Conservation (phyloP, 2,113 vertebrate genomes). For the Dipodomys ordii region DNA sequence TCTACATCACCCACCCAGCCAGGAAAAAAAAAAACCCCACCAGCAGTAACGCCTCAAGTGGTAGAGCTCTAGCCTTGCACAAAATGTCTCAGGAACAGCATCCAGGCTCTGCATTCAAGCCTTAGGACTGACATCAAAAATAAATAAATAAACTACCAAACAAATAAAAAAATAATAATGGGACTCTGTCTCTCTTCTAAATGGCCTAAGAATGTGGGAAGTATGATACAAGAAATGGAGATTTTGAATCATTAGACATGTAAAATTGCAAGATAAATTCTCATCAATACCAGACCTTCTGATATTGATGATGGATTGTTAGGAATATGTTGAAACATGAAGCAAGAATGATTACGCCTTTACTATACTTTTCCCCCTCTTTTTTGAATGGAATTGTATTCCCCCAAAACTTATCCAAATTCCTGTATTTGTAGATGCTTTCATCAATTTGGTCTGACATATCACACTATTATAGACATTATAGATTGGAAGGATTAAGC, state of each 20-base stretch:
- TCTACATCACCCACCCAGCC: too few species aligned
- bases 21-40: too few species aligned
- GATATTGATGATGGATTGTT: not conserved
- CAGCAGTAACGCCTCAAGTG: too few species aligned
- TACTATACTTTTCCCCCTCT: not conserved
- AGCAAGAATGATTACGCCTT: not conserved
- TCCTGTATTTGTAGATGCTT: not conserved
- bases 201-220: not conserved
- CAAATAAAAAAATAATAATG: too few species aligned
- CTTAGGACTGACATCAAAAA: too few species aligned
- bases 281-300: not conserved
- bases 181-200: not conserved
- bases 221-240: not conserved
- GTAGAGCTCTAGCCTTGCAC: too few species aligned
- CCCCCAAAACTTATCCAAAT: not conserved
- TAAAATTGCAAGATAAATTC: constrained; percentile 18
- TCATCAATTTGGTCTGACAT: not conserved
- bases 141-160: too few species aligned
- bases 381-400: not conserved
- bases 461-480: not conserved
- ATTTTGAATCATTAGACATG: not conserved
- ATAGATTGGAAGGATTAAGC: not conserved
- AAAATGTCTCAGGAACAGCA: too few species aligned
- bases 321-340: not conserved
- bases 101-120: too few species aligned